Evolutionary conservation across 2,888 invertebrate species (phyloP), one percentile per base, ranked within the genome.

Genomic region (Temnothorax rugatulus): DNA sequence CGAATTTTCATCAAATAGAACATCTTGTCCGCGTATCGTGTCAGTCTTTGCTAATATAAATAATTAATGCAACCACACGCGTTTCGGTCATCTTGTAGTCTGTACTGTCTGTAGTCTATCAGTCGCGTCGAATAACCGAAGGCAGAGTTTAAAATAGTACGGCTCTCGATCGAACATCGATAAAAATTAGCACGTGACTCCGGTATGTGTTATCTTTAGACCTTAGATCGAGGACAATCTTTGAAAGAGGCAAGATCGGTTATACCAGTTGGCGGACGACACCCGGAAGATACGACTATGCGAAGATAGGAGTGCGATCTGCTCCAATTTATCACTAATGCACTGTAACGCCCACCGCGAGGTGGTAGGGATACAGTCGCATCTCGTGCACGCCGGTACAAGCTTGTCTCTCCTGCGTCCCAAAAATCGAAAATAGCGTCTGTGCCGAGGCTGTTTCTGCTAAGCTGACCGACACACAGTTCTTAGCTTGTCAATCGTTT

Each of bases 291-390:
- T 93, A 90, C 89, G 88, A 89, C 90, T 88, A 90, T 84, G 91
- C 90, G 84, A 90, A 88, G 91, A 92, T 92, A 91, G 92, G 91
- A 91, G 92, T 89, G 90, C 90, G 94, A 94, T 94, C 92, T 90
- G 91, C 89, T 90, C 91, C 90, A 93, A 94, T 94, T 94, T 93
- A 93, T 94, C 93, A 93, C 92, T 88, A 92, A 93, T 92, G 92
- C 92, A 89, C 87, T 88, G 90, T 86, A 83, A 90, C 85, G 86
- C 85, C 87, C 88, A 88, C 86, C 75, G 82, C 47, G 54, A 64
- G 25, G 50, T 47, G 11, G 79, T 66, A 83, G 76, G 68, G 64
- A 21, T 44, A 66, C 41, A 15, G 18, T 47, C 34, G 59, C 59
- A 59, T 34, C 63, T 21, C 52, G 52, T 57, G 59, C 18, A 79